Evolutionary conservation across 2,797 vertebrate species (phyloP), one percentile per base, ranked within the genome.

Genomic region (Brachyalestes nurse): DNA sequence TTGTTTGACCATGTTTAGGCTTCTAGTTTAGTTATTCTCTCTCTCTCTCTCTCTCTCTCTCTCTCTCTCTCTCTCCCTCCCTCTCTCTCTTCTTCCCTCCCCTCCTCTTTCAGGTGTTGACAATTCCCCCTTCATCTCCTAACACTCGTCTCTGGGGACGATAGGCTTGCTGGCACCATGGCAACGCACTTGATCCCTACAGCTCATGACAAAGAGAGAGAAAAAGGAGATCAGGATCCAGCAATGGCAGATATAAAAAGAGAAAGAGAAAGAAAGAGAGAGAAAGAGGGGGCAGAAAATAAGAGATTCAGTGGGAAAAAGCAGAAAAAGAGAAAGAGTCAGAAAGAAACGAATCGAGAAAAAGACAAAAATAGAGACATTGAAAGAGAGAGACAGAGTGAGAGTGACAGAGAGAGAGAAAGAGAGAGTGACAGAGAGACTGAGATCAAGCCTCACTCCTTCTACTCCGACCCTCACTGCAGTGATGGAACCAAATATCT

Each of bases 171-270:
- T 13, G 88, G 86, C 76, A 51, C 83, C 87, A 89, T 87, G 89
- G 88, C 60, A 89, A 93, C 88, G 17, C 65, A 85, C 89, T 87
- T 91, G 91, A 93, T 91, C 85, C 82, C 82, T 77, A 34, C 80
- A 77, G 88, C 16, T 87, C 49, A 6, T 0, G 19, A 88, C 88
- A 91, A 90, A 91, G 86, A 86, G 73, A n/a, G 81, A 82, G 87
- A 88, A 80, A 87, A 77, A 72, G 83, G 76, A 82, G 34, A 73
- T 87, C 66, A 85, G 61, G 71, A 82, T 81, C 7, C 42, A 69
- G 58, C 78, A 60, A 1, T 40, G 23, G 65, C 8, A 13, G 61
- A 57, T 10, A 66, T 60, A 21, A 23, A 34, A 45, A 75, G 40
- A 45, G 38, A 45, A n/a, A 74, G 40, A 74, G 57, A 61, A n/a